phyloP scores from a whole-genome alignment of 2,113 vertebrate species.

The Ardeotis arabs region DNA sequence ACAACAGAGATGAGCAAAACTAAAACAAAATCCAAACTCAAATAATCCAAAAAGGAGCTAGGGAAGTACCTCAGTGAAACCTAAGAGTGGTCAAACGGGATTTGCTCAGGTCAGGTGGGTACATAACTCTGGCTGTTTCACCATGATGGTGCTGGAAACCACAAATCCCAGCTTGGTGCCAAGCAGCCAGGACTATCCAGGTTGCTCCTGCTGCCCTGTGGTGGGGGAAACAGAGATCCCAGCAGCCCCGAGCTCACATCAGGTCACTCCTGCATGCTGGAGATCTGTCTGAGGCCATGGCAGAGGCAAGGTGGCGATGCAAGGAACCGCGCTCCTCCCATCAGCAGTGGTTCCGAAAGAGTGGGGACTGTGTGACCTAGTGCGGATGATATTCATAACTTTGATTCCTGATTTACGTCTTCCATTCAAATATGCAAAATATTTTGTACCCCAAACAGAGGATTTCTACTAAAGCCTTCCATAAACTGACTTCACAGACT shows the following conservation, averaged over 20 bases:
- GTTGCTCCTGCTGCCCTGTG: not conserved
- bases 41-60: not conserved
- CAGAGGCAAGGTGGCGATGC: not conserved
- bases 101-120: not conserved
- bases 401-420: not conserved
- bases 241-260: not conserved
- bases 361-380: not conserved
- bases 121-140: not conserved
- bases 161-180: not conserved
- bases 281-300: not conserved
- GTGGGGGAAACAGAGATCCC: not conserved
- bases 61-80: not conserved
- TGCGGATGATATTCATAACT: not conserved
- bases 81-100: not conserved
- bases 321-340: not conserved
- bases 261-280: not conserved
- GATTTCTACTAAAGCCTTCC: slow-evolving; percentile 16
- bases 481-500: slow-evolving; percentile 5
- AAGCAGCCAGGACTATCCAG: not conserved
- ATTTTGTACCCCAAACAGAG: not conserved
- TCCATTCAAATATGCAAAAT: slow-evolving; percentile 10
- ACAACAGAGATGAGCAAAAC: not conserved
- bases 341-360: not conserved
- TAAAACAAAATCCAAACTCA: not conserved
- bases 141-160: not conserved